phyloP scores from a whole-genome alignment of 2,797 vertebrate species.

The Smutsia gigantea region DNA sequence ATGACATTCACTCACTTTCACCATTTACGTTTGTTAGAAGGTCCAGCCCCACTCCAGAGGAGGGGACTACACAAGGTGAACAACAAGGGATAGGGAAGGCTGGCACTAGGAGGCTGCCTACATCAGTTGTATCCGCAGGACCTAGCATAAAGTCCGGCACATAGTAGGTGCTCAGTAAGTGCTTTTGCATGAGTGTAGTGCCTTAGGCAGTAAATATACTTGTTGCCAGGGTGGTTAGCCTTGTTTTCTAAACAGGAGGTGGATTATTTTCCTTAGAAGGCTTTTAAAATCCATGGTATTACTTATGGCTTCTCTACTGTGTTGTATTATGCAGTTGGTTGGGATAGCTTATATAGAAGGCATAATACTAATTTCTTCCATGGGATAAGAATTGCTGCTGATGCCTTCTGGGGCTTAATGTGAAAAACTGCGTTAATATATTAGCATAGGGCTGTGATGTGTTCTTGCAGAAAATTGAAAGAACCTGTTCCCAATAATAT shows the following conservation, averaged over 20 bases:
- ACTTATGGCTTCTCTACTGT: not conserved
- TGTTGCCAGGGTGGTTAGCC: not conserved
- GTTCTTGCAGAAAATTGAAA: not conserved
- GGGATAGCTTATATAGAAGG: not conserved
- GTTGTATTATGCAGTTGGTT: not conserved
- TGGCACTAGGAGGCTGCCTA: not conserved
- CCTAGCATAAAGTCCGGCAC: not conserved
- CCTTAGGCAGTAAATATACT: not conserved
- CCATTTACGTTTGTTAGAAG: not conserved
- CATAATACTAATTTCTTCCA: not conserved
- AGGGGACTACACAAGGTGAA: not conserved
- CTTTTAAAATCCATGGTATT: not conserved
- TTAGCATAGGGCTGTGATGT: not conserved
- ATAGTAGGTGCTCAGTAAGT: no score
- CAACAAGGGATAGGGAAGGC: not conserved
- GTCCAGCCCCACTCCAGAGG: not conserved
- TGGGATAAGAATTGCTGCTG: not conserved
- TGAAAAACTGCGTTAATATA: not conserved
- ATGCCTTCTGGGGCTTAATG: not conserved
- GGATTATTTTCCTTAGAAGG: not conserved
- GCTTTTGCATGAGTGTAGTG: not conserved
- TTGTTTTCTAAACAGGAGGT: not conserved
- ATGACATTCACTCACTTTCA: not conserved
- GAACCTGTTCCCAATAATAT: not conserved
- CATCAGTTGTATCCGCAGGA: not conserved